Evolutionary conservation across 2,888 invertebrate genomes (phyloP).

Genomic region (Acrocyrtus sp.): DNA sequence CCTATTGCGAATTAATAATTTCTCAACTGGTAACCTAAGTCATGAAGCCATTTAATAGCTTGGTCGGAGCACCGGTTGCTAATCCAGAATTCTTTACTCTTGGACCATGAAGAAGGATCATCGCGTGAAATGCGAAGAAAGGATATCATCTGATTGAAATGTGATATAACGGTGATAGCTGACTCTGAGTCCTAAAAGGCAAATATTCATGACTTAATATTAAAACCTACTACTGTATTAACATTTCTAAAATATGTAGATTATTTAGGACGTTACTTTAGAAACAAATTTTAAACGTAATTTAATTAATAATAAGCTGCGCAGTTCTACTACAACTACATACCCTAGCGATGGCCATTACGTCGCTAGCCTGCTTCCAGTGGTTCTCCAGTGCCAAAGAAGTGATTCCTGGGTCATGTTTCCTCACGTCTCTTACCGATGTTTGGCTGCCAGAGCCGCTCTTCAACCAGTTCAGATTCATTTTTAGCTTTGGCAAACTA

Average conservation of each 20-base stretch:
- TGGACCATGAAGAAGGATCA: conserved; percentile 48
- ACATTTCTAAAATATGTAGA: too few species aligned
- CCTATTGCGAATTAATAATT: too few species aligned
- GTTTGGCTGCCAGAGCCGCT: conserved; percentile 27
- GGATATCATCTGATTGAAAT: conserved; percentile 61
- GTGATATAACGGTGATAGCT: conserved; percentile 58
- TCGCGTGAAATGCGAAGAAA: conserved; percentile 52
- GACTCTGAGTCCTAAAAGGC: conserved; percentile 56
- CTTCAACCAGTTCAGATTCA: conserved; percentile 56
- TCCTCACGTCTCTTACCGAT: conserved; percentile 54
- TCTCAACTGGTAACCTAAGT: conserved; percentile 23
- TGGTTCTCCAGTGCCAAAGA: conserved; percentile 58
- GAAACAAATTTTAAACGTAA: too few species aligned
- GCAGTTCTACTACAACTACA: background rate
- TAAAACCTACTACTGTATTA: too few species aligned
- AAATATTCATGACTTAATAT: too few species aligned
- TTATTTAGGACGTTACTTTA: too few species aligned
- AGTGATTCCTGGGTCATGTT: conserved; percentile 54
- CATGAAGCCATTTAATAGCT: conserved; percentile 60
- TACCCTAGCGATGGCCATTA: conserved; percentile 48
- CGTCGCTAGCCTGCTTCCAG: conserved; percentile 58
- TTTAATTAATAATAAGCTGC: too few species aligned
- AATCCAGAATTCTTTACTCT: conserved; percentile 61
- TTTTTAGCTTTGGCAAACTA: too few species aligned
- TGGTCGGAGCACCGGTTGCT: conserved; percentile 59